Percentiles rank a stretch among this genome's conserved stretches.
These are phyloP conservation scores for Gila orcuttii DNA, from an alignment of 2,113 vertebrate species.

Conservation along the genomic window DNA sequence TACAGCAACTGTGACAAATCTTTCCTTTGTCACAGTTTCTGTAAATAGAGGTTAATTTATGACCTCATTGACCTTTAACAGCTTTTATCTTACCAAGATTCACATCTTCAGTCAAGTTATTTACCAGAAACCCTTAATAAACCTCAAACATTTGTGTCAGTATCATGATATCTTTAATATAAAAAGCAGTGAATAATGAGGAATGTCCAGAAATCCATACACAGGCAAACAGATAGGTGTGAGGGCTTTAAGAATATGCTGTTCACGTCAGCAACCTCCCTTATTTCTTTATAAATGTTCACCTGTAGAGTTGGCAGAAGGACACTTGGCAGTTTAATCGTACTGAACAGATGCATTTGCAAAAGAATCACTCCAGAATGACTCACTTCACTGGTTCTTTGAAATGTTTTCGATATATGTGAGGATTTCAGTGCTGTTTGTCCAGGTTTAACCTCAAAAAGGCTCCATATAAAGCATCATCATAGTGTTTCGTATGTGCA, in stretches of 20 bases:
- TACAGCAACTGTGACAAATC: not conserved
- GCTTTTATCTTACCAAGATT: not conserved
- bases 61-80: not conserved
- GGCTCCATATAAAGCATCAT: not conserved
- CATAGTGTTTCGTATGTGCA: not conserved
- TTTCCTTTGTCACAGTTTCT: not conserved
- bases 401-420: not conserved
- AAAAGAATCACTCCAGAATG: not conserved
- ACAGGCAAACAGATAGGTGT: not conserved
- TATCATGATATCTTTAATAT: not conserved
- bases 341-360: not conserved
- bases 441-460: not conserved
- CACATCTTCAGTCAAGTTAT: not conserved
- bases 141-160: not conserved
- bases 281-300: slow-evolving; percentile 15
- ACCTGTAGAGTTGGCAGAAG: slow-evolving; percentile 42
- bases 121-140: not conserved
- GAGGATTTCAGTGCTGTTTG: slow-evolving; percentile 3
- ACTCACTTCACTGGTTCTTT: not conserved
- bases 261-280: not conserved
- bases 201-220: not conserved
- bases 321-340: slow-evolving; percentile 41
- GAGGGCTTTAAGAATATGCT: not conserved
- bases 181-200: not conserved
- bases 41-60: too few species aligned